phyloP scores from a whole-genome alignment of 2,797 vertebrate genomes.

The Cyclura pinguis region DNA sequence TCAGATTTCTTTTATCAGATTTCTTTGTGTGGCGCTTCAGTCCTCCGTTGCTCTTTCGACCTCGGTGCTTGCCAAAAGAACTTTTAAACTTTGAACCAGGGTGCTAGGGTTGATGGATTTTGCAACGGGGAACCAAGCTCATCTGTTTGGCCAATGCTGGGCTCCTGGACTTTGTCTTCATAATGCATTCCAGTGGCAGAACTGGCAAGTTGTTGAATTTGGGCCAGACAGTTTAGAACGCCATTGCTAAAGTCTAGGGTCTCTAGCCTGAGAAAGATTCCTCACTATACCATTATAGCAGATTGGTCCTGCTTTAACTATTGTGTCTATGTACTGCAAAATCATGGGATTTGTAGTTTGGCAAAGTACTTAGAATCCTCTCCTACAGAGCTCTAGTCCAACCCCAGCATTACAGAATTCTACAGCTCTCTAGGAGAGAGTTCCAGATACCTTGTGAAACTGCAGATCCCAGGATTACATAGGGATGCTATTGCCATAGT shows the following conservation, averaged over 20 bases:
- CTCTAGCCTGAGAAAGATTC: not conserved
- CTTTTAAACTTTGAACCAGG: not conserved
- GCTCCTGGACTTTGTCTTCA: not conserved
- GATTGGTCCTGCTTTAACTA: too few relatives aligned
- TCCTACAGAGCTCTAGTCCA: too few relatives aligned
- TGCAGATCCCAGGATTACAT: too few relatives aligned
- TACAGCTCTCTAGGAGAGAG: too few relatives aligned
- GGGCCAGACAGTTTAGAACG: not conserved
- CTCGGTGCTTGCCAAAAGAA: not conserved
- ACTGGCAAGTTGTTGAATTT: not conserved
- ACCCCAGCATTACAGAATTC: too few relatives aligned
- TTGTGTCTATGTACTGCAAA: too few relatives aligned
- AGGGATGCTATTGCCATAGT: too few relatives aligned
- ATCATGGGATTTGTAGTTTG: not conserved
- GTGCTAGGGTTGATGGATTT: not conserved
- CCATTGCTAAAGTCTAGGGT: not conserved
- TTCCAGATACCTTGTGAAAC: too few relatives aligned
- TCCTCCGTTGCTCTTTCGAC: not conserved
- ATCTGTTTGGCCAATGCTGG: too few relatives aligned
- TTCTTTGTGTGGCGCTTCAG: not conserved
- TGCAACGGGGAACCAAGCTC: not conserved
- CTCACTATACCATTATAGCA: not conserved
- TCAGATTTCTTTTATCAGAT: too few relatives aligned
- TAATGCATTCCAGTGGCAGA: not conserved
- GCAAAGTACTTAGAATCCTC: too few relatives aligned